Base-by-base conservation (phyloP, 2,888 invertebrate genomes). In the Spilosoma lubricipeda region DNA sequence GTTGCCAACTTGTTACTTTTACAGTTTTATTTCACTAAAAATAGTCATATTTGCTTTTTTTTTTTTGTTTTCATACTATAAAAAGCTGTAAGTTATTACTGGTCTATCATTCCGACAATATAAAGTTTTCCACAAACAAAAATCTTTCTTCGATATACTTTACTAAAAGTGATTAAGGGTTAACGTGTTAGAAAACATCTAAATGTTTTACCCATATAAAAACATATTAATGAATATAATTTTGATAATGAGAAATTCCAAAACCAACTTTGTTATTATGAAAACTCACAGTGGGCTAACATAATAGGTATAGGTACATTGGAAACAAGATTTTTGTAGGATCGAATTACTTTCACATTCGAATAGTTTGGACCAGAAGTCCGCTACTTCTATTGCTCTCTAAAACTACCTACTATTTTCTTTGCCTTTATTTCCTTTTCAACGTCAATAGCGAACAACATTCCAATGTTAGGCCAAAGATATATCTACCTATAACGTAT, bases 381-480 rank as follows among this genome's bases (percentile, higher is more conserved):
- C 27, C 27, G 56, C n/a, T 59, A 27, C 11, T 59, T 59, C 59
- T 59, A 27, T 59, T 15, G 59, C 59, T 59, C 59, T 56, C n/a
- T 59, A 15, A 4, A 30, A 59, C 27, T 52, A 52, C 23, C 0
- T 59, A 2, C 59, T 30, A 30, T 63, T 30, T 15, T 30, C 27
- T 48, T 11, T 67, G 15, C 15, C 15, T 18, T 67, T 20, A 33
- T 11, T 67, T 20, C 11, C 39, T 39, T 23, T 23, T 45, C 20
- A 36, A 15, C 15, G 48, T 36, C 13, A 69, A 56, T 36, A 23
- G 8, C 39, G n/a, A 33, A 69, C 52, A 69, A 56, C 69, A 69
- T 69, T 69, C 69, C 69, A 69, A 56, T 77, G 33, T 73, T 71
- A 73, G 77, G 82, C 83, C 83, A 83, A 85, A 84, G 83, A 85